Conservation (phyloP, 2,888 invertebrate species). For the Eupeodes luniger region DNA sequence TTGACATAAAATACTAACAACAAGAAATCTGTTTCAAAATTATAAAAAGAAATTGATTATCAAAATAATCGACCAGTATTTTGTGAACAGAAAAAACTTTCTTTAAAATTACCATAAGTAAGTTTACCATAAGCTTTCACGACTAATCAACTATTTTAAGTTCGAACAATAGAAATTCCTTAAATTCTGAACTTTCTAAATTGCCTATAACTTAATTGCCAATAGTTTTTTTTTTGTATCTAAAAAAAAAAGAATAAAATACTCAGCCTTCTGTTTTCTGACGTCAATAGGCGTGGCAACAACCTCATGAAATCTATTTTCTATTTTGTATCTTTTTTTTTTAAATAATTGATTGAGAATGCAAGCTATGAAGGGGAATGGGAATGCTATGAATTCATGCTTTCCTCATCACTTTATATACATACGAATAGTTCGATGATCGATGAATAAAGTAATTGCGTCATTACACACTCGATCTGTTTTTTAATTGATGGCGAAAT, state of each 20-base stretch:
- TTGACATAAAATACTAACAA: too few species aligned
- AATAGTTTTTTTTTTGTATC: not conserved
- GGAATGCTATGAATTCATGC: not conserved
- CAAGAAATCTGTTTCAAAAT: too few species aligned
- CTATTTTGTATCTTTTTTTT: not conserved
- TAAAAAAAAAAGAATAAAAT: not conserved
- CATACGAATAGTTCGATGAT: constrained; percentile 16
- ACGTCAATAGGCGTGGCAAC: constrained; percentile 25
- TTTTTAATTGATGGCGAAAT: constrained; percentile 28
- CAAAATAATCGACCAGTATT: too few species aligned
- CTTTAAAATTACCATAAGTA: too few species aligned
- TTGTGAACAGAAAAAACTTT: too few species aligned
- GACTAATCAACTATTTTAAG: too few species aligned
- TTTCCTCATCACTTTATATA: not conserved
- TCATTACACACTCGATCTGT: constrained; percentile 32
- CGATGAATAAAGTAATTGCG: constrained; percentile 14
- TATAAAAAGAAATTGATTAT: too few species aligned
- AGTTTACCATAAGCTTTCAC: too few species aligned
- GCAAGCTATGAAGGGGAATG: not conserved
- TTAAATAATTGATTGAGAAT: not conserved
- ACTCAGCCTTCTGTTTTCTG: not conserved
- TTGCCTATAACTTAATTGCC: not conserved
- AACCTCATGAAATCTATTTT: constrained; percentile 22
- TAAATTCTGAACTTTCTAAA: not conserved
- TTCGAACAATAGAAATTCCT: not conserved